Evolutionary conservation across 2,113 vertebrate species (phyloP), one percentile per base, ranked within the genome.

Genomic region (Elephantulus edwardii): DNA sequence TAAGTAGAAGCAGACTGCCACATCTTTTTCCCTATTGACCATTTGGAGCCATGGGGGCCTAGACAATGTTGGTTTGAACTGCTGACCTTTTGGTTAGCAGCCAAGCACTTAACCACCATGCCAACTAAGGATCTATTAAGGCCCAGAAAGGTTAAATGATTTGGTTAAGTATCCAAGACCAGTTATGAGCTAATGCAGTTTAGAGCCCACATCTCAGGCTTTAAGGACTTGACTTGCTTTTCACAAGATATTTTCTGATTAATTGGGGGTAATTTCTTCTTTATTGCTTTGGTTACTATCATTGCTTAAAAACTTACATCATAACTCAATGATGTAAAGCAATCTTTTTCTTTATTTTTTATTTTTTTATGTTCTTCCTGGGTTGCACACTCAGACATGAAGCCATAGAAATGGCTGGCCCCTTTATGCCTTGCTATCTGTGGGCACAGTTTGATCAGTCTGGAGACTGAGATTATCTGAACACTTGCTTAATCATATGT

Each of bases 161-260:
- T 35, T 93, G 35, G 33, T 85, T 50, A 74, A 79, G 68, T 26
- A 72, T 8, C 33, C 46, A 58, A 58, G 46, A 44, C 28, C 24
- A 93, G 13, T 35, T 72, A 42, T 58, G n/a, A 87, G 38, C 35
- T 77, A 86, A 90, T 83, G 17, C 38, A 76, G 56, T 6, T 44
- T 79, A 46, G 5, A 17, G 48, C 20, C 26, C 50, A 83, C 54
- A 13, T 88, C 30, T 83, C 62, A 87, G 52, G 35, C 64, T 62
- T 44, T 88, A 62, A 56, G 60, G 5, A 74, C 46, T 68, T 8
- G 74, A 38, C 6, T 42, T 4, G 71, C 38, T 70, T 54, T 86
- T 17, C 85, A 58, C 42, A 38, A 66, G 52, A n/a, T 72, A 88
- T 92, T 64, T 89, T 89, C 48, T 91, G 60, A 75, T 84, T 85